Evolutionary conservation across 2,888 invertebrate genomes (phyloP).

Genomic region (Spilosoma lubricipeda): DNA sequence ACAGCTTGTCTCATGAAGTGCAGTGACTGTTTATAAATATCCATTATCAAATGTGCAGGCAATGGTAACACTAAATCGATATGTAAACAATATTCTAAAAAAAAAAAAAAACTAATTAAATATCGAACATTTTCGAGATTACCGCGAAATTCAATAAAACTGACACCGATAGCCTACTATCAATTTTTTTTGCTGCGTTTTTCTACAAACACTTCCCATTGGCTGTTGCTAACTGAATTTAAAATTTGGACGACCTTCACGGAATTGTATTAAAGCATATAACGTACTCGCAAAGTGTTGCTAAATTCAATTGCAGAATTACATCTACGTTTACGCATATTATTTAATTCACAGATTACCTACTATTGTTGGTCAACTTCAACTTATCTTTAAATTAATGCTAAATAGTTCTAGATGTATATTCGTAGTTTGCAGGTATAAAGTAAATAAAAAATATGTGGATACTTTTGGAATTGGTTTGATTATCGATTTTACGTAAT

Average conservation of each 20-base stretch:
- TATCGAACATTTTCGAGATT: background rate
- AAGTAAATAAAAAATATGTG: constrained; percentile 12
- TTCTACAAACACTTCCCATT: constrained; percentile 50
- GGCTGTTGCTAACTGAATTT: constrained; percentile 43
- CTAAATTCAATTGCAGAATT: constrained; percentile 36
- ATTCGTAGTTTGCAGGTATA: constrained; percentile 8
- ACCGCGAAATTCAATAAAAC: constrained; percentile 12
- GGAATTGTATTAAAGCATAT: constrained; percentile 44
- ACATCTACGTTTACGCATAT: background rate
- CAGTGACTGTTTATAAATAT: background rate
- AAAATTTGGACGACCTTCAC: constrained; percentile 60
- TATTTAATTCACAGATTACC: constrained; percentile 3
- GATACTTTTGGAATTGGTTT: constrained; percentile 18
- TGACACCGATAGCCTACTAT: constrained; percentile 37
- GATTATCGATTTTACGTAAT: constrained; percentile 21
- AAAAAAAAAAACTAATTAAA: background rate
- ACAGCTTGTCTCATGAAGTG: background rate
- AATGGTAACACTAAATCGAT: background rate
- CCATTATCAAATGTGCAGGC: background rate
- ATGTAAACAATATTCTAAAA: background rate
- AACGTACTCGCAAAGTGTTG: constrained; percentile 42
- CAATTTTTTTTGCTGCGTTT: constrained; percentile 52
- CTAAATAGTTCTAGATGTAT: constrained; percentile 10
- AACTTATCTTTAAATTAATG: constrained; percentile 9
- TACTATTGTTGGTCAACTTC: background rate